A percentile compares a stretch with the other conserved stretches of the same genome.
Conservation (phyloP, 2,797 vertebrate species). For the Spinus pinus region DNA sequence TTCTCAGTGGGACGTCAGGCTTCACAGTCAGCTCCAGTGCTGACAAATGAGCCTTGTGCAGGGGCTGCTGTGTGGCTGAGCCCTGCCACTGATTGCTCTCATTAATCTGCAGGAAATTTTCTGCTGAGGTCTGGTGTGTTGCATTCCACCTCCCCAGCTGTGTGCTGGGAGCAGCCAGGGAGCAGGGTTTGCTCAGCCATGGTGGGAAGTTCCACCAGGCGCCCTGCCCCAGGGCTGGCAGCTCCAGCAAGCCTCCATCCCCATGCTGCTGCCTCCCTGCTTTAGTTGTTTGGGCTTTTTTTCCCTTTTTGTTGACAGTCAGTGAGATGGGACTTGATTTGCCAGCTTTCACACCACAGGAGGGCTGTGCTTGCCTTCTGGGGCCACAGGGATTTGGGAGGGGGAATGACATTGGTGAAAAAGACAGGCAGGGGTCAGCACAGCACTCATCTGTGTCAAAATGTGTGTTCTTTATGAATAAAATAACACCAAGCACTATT, state of each 20-base stretch:
- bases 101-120: slow-evolving; percentile 7
- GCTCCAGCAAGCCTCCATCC: neutral
- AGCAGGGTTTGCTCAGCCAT: neutral
- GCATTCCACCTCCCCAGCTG: neutral
- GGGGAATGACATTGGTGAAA: neutral
- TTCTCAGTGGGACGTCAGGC: neutral
- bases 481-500: slow-evolving; percentile 65
- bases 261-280: neutral
- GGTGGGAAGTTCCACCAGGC: rapidly evolving
- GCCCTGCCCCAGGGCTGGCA: neutral
- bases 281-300: neutral
- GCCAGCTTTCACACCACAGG: neutral
- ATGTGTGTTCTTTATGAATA: slow-evolving; percentile 65
- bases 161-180: neutral
- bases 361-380: neutral
- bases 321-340: neutral
- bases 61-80: neutral
- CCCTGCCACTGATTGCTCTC: neutral
- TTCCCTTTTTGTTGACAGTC: neutral
- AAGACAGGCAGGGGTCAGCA: neutral
- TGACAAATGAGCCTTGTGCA: neutral
- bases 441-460: slow-evolving; percentile 1
- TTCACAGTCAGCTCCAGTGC: neutral
- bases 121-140: neutral
- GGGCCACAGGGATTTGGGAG: neutral